These are phyloP conservation scores for Malacosoma neustria DNA, from an alignment of 2,888 invertebrate species.

Conservation along the genomic window DNA sequence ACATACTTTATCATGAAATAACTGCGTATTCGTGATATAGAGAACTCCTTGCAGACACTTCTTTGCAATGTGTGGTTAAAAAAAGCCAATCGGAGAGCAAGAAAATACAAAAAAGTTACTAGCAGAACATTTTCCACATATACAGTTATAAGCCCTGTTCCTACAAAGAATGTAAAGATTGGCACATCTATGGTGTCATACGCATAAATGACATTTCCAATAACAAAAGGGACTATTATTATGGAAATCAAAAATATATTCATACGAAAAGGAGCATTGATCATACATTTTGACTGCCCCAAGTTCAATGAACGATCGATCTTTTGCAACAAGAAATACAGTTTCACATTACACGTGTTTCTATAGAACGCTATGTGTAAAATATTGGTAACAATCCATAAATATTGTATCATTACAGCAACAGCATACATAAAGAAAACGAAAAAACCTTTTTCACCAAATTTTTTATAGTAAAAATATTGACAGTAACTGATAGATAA, in stretches of 20 bases:
- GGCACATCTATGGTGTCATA: constrained; percentile 11
- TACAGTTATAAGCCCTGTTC: constrained; percentile 6
- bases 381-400: constrained; percentile 16
- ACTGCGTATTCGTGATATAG: background rate
- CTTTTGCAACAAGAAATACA: constrained; percentile 21
- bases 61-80: constrained; percentile 16
- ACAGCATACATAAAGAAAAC: constrained; percentile 10
- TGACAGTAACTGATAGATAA: constrained; percentile 14
- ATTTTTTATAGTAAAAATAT: constrained; percentile 13
- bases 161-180: constrained; percentile 9
- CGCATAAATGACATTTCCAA: constrained; percentile 13
- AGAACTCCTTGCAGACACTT: background rate
- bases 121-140: constrained; percentile 21
- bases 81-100: constrained; percentile 16
- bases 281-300: constrained; percentile 12
- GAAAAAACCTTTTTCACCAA: constrained; percentile 8
- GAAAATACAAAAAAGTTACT: constrained; percentile 18
- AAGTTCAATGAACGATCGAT: constrained; percentile 19
- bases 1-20: background rate
- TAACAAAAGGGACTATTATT: constrained; percentile 10
- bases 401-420: constrained; percentile 12
- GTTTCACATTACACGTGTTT: constrained; percentile 11
- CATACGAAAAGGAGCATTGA: constrained; percentile 13
- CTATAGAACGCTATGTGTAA: constrained; percentile 17
- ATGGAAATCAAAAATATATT: constrained; percentile 11